phyloP scores from a whole-genome alignment of 37 sponge, comb jelly and placozoan species.

The Haliclona indistincta region DNA sequence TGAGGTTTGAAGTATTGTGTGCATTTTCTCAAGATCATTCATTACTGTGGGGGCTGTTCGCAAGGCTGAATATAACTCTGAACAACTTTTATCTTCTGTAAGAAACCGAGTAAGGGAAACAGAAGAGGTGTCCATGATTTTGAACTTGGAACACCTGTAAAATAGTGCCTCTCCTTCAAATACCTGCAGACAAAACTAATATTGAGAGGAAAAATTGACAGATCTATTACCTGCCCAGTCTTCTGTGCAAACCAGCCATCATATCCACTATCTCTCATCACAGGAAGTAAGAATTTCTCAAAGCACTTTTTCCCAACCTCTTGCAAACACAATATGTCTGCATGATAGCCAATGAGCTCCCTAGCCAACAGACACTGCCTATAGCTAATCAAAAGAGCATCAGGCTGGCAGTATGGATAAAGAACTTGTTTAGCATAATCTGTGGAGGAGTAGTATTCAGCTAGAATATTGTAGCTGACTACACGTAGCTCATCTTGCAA shows the following conservation, averaged over 20 bases:
- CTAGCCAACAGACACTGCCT: constrained; percentile 64
- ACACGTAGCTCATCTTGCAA: constrained; percentile 55
- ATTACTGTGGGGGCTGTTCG: constrained; percentile 19
- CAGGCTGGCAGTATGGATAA: constrained; percentile 75
- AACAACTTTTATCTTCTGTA: constrained; percentile 25
- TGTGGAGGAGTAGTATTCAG: constrained; percentile 54
- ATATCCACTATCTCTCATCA: constrained; percentile 66
- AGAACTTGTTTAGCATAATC: constrained; percentile 32
- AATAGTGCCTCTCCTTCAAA: constrained; percentile 82
- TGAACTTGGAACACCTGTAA: constrained; percentile 50
- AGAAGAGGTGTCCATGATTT: constrained; percentile 20
- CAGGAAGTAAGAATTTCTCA: constrained; percentile 54
- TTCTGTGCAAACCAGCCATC: constrained; percentile 54
- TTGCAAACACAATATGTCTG: constrained; percentile 85
- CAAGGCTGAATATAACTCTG: constrained; percentile 16
- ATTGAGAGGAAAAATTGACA: neutral
- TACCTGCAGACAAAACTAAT: constrained; percentile 31
- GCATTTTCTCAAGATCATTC: constrained; percentile 24
- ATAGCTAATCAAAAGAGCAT: constrained; percentile 66
- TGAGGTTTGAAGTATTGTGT: constrained; percentile 41
- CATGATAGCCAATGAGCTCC: constrained; percentile 81
- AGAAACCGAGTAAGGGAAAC: constrained; percentile 49
- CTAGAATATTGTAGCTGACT: constrained; percentile 84
- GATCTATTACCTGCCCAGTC: constrained; percentile 51
- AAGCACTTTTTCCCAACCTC: constrained; percentile 64